Base-by-base conservation (phyloP, 2,797 vertebrate genomes). In the Okamejei kenojei region DNA sequence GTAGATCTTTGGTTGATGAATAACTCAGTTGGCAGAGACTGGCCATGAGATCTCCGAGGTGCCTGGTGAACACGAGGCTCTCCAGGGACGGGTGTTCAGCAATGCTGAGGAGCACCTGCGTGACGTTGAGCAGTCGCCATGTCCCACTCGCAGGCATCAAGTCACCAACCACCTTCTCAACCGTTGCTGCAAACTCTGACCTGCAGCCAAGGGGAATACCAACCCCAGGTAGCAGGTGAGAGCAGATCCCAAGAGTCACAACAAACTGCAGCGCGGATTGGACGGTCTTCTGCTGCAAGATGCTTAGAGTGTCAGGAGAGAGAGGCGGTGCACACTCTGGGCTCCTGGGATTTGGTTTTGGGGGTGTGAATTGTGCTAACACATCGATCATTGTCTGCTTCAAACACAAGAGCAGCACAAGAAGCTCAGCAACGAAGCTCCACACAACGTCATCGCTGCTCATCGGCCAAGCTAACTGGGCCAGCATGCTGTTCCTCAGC, bases 31-130 rank as follows among this genome's bases (percentile, higher is more conserved):
- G 98, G 94, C 98, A 98, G 76, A 99, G 95, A 0, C 96, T 96
- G 0, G 97, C 98, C 93, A 98, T 96, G 35, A 99, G 94, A n/a
- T 98, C 98, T 0, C 98, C 97, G 7, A 99, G 96, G 93, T 99
- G 97, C 7, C 95, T 96, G 0, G 97, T 95, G 94, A 98, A 97
- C 61, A 99, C 94, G 93, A 97, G 93, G 23, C 95, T 96, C 1
- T 97, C 97, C 1, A 99, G 95, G 0, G 96, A 96, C 0, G 97
- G 93, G 26, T 98, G 95, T 63, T 95, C 94, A 1, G 97, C 94
- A 93, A 97, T 78, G 94, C 96, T 95, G 0, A 97, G 93, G 58
- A 99, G 95, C 21, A 96, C 94, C 0, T 82, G 93, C 0, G 97
- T 95, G 68, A 96, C 96, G 19, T 94, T 93, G 0, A 96, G 94